Percentiles rank a stretch among this genome's conserved stretches.
Evolutionary conservation across 2,888 invertebrate species (phyloP).

Genomic region (Chloroclysta siterata): DNA sequence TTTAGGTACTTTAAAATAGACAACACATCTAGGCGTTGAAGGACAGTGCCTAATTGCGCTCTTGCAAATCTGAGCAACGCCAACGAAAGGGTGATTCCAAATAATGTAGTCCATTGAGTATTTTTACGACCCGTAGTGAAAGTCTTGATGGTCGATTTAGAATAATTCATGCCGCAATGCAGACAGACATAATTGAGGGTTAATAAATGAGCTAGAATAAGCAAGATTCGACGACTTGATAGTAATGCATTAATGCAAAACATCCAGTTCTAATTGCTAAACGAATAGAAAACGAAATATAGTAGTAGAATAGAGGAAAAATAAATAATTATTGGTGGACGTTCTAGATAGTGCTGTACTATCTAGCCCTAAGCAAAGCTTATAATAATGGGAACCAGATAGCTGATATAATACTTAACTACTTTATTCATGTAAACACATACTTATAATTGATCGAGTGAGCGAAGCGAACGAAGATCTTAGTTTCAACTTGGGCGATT

Average conservation of each 20-base stretch:
- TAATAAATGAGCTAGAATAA: constrained; percentile 3
- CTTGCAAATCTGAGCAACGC: constrained; percentile 5
- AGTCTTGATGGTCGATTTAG: constrained; percentile 14
- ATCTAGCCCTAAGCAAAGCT: no score
- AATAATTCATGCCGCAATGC: constrained; percentile 32
- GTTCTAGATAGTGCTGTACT: no score
- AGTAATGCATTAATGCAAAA: not conserved
- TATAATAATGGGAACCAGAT: no score
- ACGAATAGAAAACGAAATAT: no score
- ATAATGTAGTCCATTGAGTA: constrained; percentile 14
- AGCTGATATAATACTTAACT: no score
- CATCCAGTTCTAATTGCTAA: not conserved
- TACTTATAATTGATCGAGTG: no score
- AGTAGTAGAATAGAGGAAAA: no score
- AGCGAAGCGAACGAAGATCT: no score
- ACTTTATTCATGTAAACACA: no score
- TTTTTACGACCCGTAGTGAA: constrained; percentile 18
- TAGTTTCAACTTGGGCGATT: no score
- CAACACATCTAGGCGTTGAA: constrained; percentile 8
- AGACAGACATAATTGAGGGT: constrained; percentile 15
- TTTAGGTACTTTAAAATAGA: constrained; percentile 26
- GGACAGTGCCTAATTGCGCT: constrained; percentile 8
- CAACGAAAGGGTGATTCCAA: constrained; percentile 10
- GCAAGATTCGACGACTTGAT: not conserved
- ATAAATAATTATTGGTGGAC: no score